Percentiles rank a stretch among this genome's conserved stretches.
phyloP scores from a whole-genome alignment of 2,888 invertebrate species.

The Gasteruption jaculator region DNA sequence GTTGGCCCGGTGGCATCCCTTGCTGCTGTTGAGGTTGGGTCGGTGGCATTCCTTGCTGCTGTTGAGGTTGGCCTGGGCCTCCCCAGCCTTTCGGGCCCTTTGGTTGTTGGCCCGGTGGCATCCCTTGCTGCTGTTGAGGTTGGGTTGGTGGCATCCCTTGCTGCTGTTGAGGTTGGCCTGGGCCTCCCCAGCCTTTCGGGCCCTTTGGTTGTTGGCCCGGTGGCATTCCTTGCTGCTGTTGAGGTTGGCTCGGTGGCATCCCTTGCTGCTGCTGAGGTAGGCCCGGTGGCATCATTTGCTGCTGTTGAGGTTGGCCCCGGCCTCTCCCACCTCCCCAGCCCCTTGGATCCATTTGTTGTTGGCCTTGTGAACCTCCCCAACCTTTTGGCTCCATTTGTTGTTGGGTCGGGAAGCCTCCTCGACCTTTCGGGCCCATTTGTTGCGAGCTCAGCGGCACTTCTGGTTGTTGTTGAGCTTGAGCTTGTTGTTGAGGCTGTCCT shows the following conservation, averaged over 20 bases:
- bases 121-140: slow-evolving; percentile 3
- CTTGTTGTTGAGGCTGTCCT: neutral
- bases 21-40: slow-evolving; percentile 9
- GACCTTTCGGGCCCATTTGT: neutral
- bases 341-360: neutral
- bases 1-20: slow-evolving; percentile 1
- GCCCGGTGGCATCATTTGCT: neutral
- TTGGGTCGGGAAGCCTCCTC: neutral
- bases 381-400: slow-evolving; percentile 2
- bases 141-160: neutral
- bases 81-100: neutral
- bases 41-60: neutral
- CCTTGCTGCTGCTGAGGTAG: slow-evolving; percentile 9
- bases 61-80: slow-evolving; percentile 1
- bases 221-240: slow-evolving; percentile 4
- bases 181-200: too few relatives aligned
- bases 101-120: slow-evolving; percentile 3
- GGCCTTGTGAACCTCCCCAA: neutral
- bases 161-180: neutral
- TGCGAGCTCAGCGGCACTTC: slow-evolving; percentile 5
- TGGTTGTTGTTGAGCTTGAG: slow-evolving; percentile 1
- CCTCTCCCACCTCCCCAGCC: too few relatives aligned
- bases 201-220: slow-evolving; percentile 1
- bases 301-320: slow-evolving; percentile 1
- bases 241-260: neutral